Base-by-base conservation (phyloP, 2,888 invertebrate genomes). In the Mesochorus sp. region DNA sequence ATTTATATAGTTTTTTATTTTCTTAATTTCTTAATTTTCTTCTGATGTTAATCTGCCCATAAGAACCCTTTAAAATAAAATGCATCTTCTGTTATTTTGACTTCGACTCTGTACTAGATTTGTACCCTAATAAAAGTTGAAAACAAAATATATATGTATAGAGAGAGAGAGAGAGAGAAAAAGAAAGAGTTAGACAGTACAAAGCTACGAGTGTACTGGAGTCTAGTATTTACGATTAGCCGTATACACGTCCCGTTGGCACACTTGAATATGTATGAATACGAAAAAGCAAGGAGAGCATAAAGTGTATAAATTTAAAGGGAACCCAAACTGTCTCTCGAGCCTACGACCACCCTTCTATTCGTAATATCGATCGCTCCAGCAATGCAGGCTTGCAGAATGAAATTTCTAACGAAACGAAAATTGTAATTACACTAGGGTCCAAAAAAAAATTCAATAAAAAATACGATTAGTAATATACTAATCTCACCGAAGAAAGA, bases 211-310 rank as follows among this genome's bases (percentile, higher is more conserved):
- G n/a, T n/a, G n/a, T n/a, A n/a, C n/a, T n/a, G n/a, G 62, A 61
- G 61, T 28, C 31, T 47, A 31, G n/a, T 44, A 28, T 44, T 62
- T 62, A 62, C 62, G 62, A 62, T 62, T 31, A 19, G 31, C 31
- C 31, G 4, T 31, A 31, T 8, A 31, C 67, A 55, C 42, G 61
- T 49, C 49, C 61, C 37, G 14, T 39, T 39, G 24, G 24, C 53
- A 39, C 59, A 17, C 12, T 57, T 57, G 70, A 64, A 53, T 71
- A 71, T 71, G 57, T 64, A 71, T 53, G 76, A 67, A 59, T 44
- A 26, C 53, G 47, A 61, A 61, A 59, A 49, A 39, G 49, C 49
- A 62, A n/a, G 17, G 64, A 64, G 49, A 57, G 53, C 44, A 75
- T 59, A 44, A 31, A 61, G n/a, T n/a, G n/a, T n/a, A 49, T 44